Evolutionary conservation across 1,140 invertebrate species (phyloP).

Genomic region (Belonocnema kinseyi): DNA sequence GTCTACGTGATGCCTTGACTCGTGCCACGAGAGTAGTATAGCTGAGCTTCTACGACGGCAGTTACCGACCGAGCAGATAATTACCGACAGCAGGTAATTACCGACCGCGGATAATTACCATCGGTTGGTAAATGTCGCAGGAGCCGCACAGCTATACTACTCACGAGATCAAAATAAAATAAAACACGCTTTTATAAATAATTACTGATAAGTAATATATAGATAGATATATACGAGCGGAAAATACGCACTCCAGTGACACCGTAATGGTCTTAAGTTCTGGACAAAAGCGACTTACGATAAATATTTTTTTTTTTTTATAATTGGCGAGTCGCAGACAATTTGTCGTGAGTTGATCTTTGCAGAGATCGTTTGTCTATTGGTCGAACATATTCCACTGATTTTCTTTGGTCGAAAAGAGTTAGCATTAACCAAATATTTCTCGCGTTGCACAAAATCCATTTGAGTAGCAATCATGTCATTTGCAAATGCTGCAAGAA

Average conservation of each 20-base stretch:
- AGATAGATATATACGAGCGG: background rate
- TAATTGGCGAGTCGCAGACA: background rate
- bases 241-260: background rate
- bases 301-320: background rate
- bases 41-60: no score
- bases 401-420: constrained; percentile 2
- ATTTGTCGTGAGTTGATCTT: background rate
- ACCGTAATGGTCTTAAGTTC: background rate
- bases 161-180: background rate
- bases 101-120: no score
- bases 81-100: no score
- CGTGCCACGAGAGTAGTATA: background rate
- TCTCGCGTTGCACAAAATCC: background rate
- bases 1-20: constrained; percentile 14
- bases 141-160: no score
- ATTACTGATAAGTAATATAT: background rate
- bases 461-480: background rate
- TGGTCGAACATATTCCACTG: background rate
- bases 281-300: background rate
- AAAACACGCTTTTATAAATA: constrained; percentile 23
- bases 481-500: background rate
- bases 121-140: no score
- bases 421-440: background rate
- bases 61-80: no score
- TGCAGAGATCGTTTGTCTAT: background rate